These are phyloP conservation scores for Metacarcinus magister DNA, from an alignment of 2,888 invertebrate genomes.

Conservation along the genomic window DNA sequence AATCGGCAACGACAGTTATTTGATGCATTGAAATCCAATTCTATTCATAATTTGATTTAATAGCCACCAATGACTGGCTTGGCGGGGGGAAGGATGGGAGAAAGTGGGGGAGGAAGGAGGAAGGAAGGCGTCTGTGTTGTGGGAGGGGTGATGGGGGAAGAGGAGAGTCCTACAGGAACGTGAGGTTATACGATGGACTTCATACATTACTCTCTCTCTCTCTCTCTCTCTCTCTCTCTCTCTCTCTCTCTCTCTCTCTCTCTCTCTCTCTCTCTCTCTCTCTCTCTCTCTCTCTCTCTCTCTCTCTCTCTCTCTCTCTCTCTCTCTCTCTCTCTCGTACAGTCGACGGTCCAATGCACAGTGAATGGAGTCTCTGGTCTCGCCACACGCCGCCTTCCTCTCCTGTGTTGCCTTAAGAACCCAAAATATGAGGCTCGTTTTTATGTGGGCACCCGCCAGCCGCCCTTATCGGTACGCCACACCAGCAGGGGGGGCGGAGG, in stretches of 20 bases:
- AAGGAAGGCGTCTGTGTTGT: too few relatives aligned
- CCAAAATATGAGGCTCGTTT: constrained; percentile 19
- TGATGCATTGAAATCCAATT: constrained; percentile 76
- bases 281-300: constrained; percentile 42
- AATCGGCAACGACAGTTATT: constrained; percentile 71
- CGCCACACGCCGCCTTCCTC: background rate
- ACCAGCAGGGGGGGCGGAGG: background rate
- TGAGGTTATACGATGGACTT: background rate
- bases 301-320: constrained; percentile 42
- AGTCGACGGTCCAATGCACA: too few relatives aligned
- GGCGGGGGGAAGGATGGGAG: background rate
- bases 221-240: constrained; percentile 7
- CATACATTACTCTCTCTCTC: background rate
- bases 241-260: constrained; percentile 22
- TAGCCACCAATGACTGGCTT: constrained; percentile 68
- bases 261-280: constrained; percentile 44
- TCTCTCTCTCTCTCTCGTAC: constrained; percentile 46
- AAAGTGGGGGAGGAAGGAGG: background rate
- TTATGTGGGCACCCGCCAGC: background rate
- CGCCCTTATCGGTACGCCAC: background rate
- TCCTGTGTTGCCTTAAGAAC: background rate
- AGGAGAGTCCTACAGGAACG: background rate
- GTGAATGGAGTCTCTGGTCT: background rate
- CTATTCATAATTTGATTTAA: constrained; percentile 74
- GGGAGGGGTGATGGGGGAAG: background rate